These are phyloP conservation scores for Amitus sp. DNA, from an alignment of 2,888 invertebrate genomes.

Conservation along the genomic window DNA sequence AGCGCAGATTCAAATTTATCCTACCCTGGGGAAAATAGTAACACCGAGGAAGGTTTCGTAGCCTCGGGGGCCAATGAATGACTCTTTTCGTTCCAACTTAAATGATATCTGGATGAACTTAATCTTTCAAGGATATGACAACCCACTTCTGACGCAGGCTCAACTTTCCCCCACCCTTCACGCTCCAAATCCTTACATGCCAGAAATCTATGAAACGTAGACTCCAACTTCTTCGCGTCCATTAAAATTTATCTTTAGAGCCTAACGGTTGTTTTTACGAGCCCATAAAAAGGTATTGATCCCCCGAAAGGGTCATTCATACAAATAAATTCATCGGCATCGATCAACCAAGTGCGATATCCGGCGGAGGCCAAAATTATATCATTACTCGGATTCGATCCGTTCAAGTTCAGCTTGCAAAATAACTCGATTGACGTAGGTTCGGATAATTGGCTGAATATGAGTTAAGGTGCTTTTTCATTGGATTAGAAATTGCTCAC, in stretches of 20 bases:
- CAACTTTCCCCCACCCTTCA: neutral
- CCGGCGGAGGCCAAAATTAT: no score
- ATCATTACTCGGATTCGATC: no score
- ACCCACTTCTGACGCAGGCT: neutral
- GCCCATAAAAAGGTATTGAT: slow-evolving; percentile 1
- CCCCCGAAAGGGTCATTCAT: neutral
- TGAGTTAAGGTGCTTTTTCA: no score
- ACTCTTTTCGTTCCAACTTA: neutral
- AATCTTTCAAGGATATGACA: neutral
- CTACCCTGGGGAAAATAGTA: no score
- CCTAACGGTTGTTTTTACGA: neutral
- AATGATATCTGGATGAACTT: neutral
- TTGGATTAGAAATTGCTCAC: no score
- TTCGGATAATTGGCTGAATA: no score
- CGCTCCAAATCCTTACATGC: neutral
- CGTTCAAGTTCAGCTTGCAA: no score
- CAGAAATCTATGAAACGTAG: slow-evolving; percentile 1
- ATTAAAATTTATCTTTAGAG: neutral
- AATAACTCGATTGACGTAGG: no score
- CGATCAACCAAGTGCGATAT: no score
- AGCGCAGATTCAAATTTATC: no score
- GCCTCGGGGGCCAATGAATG: no score
- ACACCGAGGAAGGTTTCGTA: no score
- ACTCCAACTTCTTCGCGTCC: neutral
- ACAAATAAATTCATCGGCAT: neutral